Percentiles rank a stretch among this genome's conserved stretches.
Conservation (phyloP, 2,797 vertebrate species). For the Gila robusta region DNA sequence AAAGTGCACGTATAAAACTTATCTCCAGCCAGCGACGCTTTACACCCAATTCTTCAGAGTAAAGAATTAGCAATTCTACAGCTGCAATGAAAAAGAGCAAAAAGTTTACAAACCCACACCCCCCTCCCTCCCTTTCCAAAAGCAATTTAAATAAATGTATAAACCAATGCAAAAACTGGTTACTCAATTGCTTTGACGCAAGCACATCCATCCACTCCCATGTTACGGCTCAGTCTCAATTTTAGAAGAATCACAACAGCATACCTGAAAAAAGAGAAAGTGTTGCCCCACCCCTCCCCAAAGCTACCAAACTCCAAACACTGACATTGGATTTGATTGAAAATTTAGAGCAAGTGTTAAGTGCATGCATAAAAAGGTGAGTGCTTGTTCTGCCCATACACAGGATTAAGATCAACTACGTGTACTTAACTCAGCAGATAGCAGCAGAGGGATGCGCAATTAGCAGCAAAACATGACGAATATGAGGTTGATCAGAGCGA, state of each 20-base stretch:
- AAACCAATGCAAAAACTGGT: not conserved
- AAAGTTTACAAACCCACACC: conserved; percentile 68
- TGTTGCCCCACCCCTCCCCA: conserved; percentile 72
- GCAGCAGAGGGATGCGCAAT: conserved; percentile 80
- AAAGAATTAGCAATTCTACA: conserved; percentile 44
- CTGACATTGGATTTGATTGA: conserved; percentile 41
- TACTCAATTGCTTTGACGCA: conserved; percentile 11
- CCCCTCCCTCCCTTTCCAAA: conserved; percentile 43
- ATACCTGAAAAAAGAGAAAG: conserved; percentile 78
- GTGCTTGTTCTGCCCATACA: conserved; percentile 75
- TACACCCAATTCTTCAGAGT: conserved; percentile 39
- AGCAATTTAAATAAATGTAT: conserved; percentile 14
- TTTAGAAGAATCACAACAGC: conserved; percentile 68
- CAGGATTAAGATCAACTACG: conserved; percentile 73
- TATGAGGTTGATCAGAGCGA: conserved; percentile 80
- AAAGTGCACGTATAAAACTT: conserved; percentile 37
- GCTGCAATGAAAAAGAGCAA: conserved; percentile 73
- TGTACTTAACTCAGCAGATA: conserved; percentile 85
- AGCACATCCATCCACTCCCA: conserved; percentile 67
- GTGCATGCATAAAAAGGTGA: conserved; percentile 76
- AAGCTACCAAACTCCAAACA: conserved; percentile 52
- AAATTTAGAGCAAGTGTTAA: conserved; percentile 77
- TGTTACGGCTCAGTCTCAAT: conserved; percentile 68
- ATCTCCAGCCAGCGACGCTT: conserved; percentile 32
- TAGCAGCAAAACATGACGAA: conserved; percentile 79